A percentile compares a stretch with the other conserved stretches of the same genome.
phyloP scores from a whole-genome alignment of 1,140 invertebrate genomes.

The Caerostris extrusa region DNA sequence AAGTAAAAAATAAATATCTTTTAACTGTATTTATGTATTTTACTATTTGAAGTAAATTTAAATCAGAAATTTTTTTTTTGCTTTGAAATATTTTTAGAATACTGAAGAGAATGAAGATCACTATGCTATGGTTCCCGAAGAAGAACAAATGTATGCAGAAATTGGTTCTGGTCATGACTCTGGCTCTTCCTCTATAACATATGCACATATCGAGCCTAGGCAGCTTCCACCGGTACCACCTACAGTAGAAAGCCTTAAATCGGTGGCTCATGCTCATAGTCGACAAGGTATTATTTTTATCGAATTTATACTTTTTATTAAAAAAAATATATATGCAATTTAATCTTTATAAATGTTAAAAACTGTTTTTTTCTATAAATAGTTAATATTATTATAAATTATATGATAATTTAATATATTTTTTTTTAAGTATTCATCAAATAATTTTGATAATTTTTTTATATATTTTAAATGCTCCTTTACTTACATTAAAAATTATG shows the following conservation, averaged over 20 bases:
- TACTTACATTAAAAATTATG: too few relatives aligned
- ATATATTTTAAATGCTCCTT: too few relatives aligned
- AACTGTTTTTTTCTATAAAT: too few relatives aligned
- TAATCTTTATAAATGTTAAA: too few relatives aligned
- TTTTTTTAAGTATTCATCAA: too few relatives aligned
- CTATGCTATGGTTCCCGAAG: slow-evolving; percentile 82
- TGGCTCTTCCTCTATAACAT: slow-evolving; percentile 87
- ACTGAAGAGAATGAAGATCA: slow-evolving; percentile 78
- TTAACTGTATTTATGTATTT: not conserved
- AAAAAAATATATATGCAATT: too few relatives aligned
- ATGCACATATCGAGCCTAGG: slow-evolving; percentile 90
- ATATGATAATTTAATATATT: too few relatives aligned
- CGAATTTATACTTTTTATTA: not conserved
- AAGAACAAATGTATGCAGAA: slow-evolving; percentile 93
- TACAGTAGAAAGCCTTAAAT: slow-evolving; percentile 85
- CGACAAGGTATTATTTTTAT: slow-evolving; percentile 84
- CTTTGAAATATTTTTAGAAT: slow-evolving; percentile 40
- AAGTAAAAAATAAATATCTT: not conserved
- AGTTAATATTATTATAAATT: too few relatives aligned
- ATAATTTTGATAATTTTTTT: too few relatives aligned
- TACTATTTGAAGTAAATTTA: not conserved
- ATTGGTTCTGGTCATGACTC: slow-evolving; percentile 87
- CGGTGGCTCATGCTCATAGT: slow-evolving; percentile 86
- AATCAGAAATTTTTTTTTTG: not conserved
- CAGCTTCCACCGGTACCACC: slow-evolving; percentile 83